Evolutionary conservation across 1,140 invertebrate species (phyloP), one percentile per base, ranked within the genome.

Genomic region (Acyrthosiphon pisum): DNA sequence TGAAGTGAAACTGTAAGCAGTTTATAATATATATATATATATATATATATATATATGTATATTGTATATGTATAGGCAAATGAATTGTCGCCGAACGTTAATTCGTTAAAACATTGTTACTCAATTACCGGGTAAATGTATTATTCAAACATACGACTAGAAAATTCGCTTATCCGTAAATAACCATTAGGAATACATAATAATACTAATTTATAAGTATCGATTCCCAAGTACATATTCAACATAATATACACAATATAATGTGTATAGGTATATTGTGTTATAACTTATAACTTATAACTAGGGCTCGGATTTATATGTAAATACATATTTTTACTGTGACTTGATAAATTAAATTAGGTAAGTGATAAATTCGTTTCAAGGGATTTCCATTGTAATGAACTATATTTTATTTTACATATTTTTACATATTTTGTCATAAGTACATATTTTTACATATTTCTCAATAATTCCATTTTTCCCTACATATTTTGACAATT

Each of bases 151-250:
- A 14, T n/a, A n/a, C 84, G 26, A 87, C 30, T 46, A 48, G 86
- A 87, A 87, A 87, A 87, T 87, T 87, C 86, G 44, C 86, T 87
- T 46, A 87, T 87, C 86, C 86, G 46, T 87, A 87, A 48, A 84
- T 26, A 87, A 87, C 44, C 46, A 48, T 87, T 87, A 87, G 46
- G 20, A 87, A 87, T 41, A 84, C n/a, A 87, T 50, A 87, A 46
- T 23, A 41, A 86, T 86, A 87, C 46, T 84, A 35, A 41, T 20
- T 3, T 87, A 46, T 46, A 26, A 87, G 84, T 87, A 87, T 87
- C 30, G 84, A 87, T 48, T 87, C 6, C 84, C 44, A 20, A 87
- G 20, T 26, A 46, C 20, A 87, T n/a, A 86, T 87, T 46, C 4
- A 48, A n/a, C 30, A 35, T 86, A 7, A 35, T 86, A 7, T 50